Conservation (phyloP, 92 coral and sea anemone genomes). For the Virgularia gustaviana region DNA sequence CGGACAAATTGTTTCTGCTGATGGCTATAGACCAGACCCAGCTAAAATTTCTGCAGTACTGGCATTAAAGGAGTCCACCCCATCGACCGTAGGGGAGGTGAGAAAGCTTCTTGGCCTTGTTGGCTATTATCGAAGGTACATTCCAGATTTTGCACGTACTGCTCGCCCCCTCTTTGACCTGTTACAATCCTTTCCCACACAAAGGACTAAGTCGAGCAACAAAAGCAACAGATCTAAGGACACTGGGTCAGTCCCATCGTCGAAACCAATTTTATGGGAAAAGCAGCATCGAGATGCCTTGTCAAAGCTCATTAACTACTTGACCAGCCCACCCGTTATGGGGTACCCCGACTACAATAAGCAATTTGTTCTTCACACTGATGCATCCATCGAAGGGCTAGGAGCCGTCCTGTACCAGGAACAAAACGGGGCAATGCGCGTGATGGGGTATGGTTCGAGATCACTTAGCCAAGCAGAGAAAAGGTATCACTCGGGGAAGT, state of each 20-base stretch:
- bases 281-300: conserved; percentile 47
- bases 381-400: conserved; percentile 26
- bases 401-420: conserved; percentile 34
- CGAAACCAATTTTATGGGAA: conserved; percentile 45
- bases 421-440: conserved; percentile 42
- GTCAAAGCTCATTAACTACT: conserved; percentile 31
- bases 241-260: conserved; percentile 34
- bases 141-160: conserved; percentile 4
- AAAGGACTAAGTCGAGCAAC: background rate
- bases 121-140: conserved; percentile 23
- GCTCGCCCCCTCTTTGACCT: conserved; percentile 27
- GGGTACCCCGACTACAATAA: conserved; percentile 55
- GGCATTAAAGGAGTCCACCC: background rate
- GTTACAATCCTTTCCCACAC: background rate
- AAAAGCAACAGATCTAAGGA: background rate
- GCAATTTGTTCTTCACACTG: conserved; percentile 29
- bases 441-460: conserved; percentile 38
- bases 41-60: background rate
- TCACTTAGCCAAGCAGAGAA: conserved; percentile 32
- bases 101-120: conserved; percentile 14
- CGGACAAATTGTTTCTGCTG: conserved; percentile 7
- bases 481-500: conserved; percentile 38
- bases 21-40: conserved; percentile 14
- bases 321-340: conserved; percentile 44
- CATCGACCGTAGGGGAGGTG: conserved; percentile 7